Conservation (phyloP, 1,140 invertebrate species). For the Macrobrachium rosenbergii region DNA sequence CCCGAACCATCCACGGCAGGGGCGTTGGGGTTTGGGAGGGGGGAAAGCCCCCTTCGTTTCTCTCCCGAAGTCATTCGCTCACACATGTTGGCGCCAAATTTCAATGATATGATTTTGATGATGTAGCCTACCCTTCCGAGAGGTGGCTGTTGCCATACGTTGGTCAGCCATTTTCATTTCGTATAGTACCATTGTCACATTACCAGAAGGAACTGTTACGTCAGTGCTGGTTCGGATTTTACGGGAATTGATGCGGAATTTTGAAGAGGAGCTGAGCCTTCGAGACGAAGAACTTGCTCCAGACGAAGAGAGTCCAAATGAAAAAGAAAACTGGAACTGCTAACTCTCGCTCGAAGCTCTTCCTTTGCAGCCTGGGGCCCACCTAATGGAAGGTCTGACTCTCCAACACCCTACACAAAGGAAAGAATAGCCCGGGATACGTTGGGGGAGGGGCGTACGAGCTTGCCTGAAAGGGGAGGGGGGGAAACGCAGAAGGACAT, state of each 20-base stretch:
- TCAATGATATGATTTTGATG: constrained; percentile 60
- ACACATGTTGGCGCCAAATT: constrained; percentile 51
- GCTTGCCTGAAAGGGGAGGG: not conserved
- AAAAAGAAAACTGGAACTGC: not conserved
- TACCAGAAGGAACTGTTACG: too few relatives aligned
- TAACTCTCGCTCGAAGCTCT: not conserved
- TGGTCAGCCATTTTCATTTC: not conserved
- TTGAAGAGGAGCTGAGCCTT: not conserved
- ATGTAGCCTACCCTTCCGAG: constrained; percentile 10
- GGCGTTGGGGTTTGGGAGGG: too few relatives aligned
- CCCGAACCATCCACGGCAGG: not conserved
- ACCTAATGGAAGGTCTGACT: constrained; percentile 38
- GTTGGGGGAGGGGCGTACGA: not conserved
- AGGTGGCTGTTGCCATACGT: constrained; percentile 25
- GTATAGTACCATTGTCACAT: too few relatives aligned
- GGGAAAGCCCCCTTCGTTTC: constrained; percentile 30
- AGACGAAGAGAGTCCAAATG: not conserved
- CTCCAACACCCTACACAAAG: constrained; percentile 35
- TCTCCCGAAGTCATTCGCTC: constrained; percentile 47
- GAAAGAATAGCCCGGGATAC: constrained; percentile 36
- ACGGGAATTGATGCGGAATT: too few relatives aligned
- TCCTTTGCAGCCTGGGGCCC: not conserved
- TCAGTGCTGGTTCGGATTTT: too few relatives aligned
- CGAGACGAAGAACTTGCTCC: too few relatives aligned
- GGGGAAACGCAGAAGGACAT: not conserved